A percentile compares a stretch with the other conserved stretches of the same genome.
These are phyloP conservation scores for Nyctereutes procyonoides DNA, from an alignment of 2,113 vertebrate species.

Conservation along the genomic window DNA sequence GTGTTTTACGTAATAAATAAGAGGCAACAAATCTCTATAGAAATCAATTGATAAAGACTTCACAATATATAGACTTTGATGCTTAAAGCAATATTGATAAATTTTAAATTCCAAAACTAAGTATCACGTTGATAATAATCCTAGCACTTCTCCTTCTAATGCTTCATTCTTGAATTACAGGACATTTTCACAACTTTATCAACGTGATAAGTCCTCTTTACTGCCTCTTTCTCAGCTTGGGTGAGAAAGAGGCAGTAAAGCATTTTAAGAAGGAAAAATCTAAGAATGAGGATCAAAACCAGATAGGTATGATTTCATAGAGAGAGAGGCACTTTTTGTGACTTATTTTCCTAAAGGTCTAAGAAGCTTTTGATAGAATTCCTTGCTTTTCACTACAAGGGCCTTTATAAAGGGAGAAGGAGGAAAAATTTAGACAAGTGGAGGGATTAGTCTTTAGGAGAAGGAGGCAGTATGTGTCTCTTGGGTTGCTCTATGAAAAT, in stretches of 20 bases:
- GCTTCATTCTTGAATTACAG: background rate
- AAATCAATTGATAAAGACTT: background rate
- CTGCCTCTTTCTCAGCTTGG: background rate
- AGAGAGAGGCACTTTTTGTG: background rate
- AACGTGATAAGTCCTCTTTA: background rate
- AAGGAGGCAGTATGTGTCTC: background rate
- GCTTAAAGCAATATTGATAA: background rate
- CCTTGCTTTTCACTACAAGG: background rate
- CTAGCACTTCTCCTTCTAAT: background rate
- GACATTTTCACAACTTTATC: background rate
- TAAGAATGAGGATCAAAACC: background rate
- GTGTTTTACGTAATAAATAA: background rate
- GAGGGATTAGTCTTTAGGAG: background rate
- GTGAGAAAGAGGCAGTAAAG: background rate
- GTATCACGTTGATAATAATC: background rate
- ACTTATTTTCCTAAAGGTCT: background rate
- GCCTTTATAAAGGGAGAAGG: background rate
- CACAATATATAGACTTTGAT: background rate
- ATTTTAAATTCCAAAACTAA: background rate
- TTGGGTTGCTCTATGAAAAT: background rate
- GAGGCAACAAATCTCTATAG: background rate
- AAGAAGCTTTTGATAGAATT: background rate
- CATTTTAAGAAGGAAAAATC: background rate
- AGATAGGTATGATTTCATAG: background rate
- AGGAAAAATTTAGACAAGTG: background rate